Conservation (phyloP, 2,797 vertebrate species). For the Glyptemys insculpta region DNA sequence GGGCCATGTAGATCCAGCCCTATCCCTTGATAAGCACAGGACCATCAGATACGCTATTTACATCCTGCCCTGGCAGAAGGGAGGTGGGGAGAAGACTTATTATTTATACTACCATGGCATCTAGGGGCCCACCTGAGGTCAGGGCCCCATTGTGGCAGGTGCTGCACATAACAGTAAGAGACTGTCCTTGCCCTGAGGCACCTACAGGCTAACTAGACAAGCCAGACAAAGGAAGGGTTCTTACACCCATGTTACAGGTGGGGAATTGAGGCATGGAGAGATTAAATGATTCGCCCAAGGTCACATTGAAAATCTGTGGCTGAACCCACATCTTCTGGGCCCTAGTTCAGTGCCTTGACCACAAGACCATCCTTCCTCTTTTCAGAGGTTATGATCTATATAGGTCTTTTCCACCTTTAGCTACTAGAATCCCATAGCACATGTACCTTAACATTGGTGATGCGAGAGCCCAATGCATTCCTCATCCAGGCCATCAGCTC, state of each 20-base stretch:
- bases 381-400: accelerated
- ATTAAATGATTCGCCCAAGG: background rate
- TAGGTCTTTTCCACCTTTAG: background rate
- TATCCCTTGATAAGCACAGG: background rate
- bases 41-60: background rate
- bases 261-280: background rate
- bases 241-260: background rate
- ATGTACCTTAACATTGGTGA: constrained; percentile 91
- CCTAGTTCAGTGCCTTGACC: background rate
- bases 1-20: background rate
- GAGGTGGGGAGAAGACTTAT: background rate
- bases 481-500: constrained; percentile 96
- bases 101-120: background rate
- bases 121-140: background rate
- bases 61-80: background rate
- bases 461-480: constrained; percentile 87
- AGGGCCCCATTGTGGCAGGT: background rate
- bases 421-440: background rate
- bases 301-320: background rate
- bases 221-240: background rate
- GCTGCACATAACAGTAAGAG: background rate
- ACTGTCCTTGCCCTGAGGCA: background rate
- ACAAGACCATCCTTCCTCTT: background rate
- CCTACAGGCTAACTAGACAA: background rate
- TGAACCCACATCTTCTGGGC: background rate